Evolutionary conservation across 2,113 vertebrate genomes (phyloP).

Genomic region (Elanus axillaris): DNA sequence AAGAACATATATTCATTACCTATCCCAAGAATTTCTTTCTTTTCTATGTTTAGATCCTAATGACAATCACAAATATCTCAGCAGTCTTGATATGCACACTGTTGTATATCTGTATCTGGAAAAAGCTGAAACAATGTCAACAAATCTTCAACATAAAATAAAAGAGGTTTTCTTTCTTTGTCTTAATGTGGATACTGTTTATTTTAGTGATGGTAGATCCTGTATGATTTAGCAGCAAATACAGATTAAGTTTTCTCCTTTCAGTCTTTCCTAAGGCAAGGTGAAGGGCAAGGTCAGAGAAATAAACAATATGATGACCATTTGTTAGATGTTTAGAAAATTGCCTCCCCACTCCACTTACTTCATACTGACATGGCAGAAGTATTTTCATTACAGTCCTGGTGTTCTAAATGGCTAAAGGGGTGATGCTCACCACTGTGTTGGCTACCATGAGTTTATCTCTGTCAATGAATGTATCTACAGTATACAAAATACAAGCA

Average conservation of each 20-base stretch:
- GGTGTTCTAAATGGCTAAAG: not conserved
- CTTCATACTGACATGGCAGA: not conserved
- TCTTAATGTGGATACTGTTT: not conserved
- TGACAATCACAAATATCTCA: not conserved
- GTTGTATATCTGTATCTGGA: not conserved
- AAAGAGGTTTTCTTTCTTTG: not conserved
- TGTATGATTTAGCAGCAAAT: not conserved
- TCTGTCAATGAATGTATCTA: not conserved
- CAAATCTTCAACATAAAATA: not conserved
- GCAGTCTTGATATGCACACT: not conserved
- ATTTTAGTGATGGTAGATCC: not conserved
- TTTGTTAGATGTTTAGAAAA: not conserved
- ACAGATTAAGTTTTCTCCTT: not conserved
- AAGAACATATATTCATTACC: not conserved
- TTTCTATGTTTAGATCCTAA: not conserved
- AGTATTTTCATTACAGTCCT: not conserved
- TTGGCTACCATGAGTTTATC: not conserved
- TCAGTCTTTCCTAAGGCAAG: not conserved
- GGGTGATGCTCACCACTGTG: fast-evolving
- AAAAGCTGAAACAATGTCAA: not conserved
- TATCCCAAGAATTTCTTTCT: not conserved
- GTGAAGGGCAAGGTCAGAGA: not conserved
- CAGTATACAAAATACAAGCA: not conserved
- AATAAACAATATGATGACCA: not conserved
- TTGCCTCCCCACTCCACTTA: not conserved